A percentile compares a stretch with the other conserved stretches of the same genome.
phyloP scores from a whole-genome alignment of 1,140 invertebrate species.

The Phthorimaea operculella region DNA sequence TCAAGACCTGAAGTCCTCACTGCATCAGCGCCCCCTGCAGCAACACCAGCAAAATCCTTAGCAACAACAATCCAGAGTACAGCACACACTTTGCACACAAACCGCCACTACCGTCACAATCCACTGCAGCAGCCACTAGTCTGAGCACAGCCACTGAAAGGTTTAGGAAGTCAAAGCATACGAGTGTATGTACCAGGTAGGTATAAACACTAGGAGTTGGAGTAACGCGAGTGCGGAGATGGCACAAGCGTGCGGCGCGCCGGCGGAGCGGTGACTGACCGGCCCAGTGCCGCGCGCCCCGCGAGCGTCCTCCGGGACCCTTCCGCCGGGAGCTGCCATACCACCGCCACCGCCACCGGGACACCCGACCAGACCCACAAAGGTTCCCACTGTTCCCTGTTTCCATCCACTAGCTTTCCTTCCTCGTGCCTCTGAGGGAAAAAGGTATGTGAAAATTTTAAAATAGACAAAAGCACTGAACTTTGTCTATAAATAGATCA shows the following conservation, averaged over 20 bases:
- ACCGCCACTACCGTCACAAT: conserved; percentile 41
- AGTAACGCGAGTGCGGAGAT: conserved; percentile 27
- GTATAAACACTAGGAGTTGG: conserved; percentile 45
- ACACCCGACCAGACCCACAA: conserved; percentile 17
- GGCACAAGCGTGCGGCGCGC: conserved; percentile 50
- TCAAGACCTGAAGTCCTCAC: conserved; percentile 36
- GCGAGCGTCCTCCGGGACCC: conserved; percentile 59
- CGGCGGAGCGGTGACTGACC: conserved; percentile 63
- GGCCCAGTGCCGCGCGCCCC: conserved; percentile 60
- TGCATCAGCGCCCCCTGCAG: conserved; percentile 19
- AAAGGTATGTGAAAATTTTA: no score
- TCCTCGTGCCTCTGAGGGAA: no score
- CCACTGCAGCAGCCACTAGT: conserved; percentile 42
- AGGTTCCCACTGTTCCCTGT: neutral
- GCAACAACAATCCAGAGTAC: conserved; percentile 37
- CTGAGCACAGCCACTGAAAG: conserved; percentile 23
- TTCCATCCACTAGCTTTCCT: neutral
- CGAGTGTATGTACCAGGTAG: conserved; percentile 31
- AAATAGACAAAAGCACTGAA: no score
- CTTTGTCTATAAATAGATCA: no score
- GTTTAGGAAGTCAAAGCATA: conserved; percentile 42
- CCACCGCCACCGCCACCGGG: conserved; percentile 26
- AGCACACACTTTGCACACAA: conserved; percentile 43
- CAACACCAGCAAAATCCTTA: conserved; percentile 39
- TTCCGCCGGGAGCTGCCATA: conserved; percentile 50